phyloP scores from a whole-genome alignment of 2,888 invertebrate genomes.

The Mechanitis messenoides region DNA sequence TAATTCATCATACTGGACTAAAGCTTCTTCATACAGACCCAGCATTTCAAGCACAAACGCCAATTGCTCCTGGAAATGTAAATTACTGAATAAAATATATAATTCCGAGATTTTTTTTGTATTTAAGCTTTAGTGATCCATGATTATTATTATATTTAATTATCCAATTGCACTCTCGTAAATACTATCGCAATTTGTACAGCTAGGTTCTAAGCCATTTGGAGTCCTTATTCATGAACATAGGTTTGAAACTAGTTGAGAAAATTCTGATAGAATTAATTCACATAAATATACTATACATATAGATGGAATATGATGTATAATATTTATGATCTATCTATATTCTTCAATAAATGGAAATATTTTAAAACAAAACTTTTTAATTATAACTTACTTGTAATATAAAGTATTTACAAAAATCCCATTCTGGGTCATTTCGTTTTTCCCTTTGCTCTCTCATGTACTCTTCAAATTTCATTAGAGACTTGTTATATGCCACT shows the following conservation, averaged over 20 bases:
- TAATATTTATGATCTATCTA: too few relatives aligned
- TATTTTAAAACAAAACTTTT: neutral
- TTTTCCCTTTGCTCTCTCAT: conserved; percentile 93
- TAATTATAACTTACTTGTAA: conserved; percentile 80
- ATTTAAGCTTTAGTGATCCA: too few relatives aligned
- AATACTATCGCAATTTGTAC: too few relatives aligned
- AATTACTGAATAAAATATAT: neutral
- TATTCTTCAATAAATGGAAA: too few relatives aligned
- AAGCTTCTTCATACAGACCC: conserved; percentile 93
- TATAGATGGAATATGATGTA: too few relatives aligned
- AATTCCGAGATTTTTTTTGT: neutral
- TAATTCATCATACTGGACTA: conserved; percentile 97
- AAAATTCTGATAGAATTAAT: neutral
- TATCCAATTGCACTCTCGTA: too few relatives aligned
- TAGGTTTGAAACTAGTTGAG: neutral
- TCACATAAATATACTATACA: too few relatives aligned
- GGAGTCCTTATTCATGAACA: too few relatives aligned
- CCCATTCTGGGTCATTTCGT: conserved; percentile 93
- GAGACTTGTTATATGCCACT: conserved; percentile 89
- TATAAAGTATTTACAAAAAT: conserved; percentile 95
- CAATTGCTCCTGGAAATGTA: conserved; percentile 87
- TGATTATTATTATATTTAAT: too few relatives aligned
- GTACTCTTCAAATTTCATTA: conserved; percentile 91
- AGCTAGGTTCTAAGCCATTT: too few relatives aligned
- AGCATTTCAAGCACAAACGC: conserved; percentile 97